These are phyloP conservation scores for Argyrosomus regius DNA, from an alignment of 2,797 vertebrate species.

Conservation along the genomic window DNA sequence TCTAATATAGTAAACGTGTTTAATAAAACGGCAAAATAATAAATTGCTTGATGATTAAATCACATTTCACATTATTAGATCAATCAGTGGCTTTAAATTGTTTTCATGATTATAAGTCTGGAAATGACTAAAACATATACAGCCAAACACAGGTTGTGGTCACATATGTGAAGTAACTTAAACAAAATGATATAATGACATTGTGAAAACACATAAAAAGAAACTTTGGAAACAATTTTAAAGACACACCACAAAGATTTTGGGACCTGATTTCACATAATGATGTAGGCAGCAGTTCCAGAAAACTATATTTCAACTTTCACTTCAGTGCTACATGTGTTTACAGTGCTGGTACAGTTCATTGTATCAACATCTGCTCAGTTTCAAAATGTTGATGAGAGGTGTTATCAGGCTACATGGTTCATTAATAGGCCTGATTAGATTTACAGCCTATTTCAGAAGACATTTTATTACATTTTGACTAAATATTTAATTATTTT, in stretches of 20 bases:
- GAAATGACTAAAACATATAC: neutral
- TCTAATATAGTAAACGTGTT: neutral
- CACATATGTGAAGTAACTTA: neutral
- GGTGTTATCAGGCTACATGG: neutral
- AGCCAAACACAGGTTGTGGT: constrained; percentile 5
- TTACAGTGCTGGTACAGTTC: neutral
- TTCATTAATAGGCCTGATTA: constrained; percentile 3
- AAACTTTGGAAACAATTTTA: constrained; percentile 21
- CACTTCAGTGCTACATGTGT: neutral
- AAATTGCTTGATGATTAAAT: neutral
- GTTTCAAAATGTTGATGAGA: neutral
- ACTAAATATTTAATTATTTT: constrained; percentile 3
- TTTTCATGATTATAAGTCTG: neutral
- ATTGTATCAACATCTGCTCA: neutral
- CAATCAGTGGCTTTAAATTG: neutral
- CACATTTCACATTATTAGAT: neutral
- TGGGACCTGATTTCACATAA: constrained; percentile 8
- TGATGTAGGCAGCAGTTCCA: constrained; percentile 1
- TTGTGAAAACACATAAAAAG: neutral
- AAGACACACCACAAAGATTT: neutral
- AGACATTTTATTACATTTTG: constrained; percentile 26
- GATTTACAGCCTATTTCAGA: constrained; percentile 1
- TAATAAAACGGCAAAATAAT: neutral
- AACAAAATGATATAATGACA: neutral
- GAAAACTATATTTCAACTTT: neutral